These are phyloP conservation scores for Danio aesculapii DNA, from an alignment of 2,797 vertebrate species.

Conservation along the genomic window DNA sequence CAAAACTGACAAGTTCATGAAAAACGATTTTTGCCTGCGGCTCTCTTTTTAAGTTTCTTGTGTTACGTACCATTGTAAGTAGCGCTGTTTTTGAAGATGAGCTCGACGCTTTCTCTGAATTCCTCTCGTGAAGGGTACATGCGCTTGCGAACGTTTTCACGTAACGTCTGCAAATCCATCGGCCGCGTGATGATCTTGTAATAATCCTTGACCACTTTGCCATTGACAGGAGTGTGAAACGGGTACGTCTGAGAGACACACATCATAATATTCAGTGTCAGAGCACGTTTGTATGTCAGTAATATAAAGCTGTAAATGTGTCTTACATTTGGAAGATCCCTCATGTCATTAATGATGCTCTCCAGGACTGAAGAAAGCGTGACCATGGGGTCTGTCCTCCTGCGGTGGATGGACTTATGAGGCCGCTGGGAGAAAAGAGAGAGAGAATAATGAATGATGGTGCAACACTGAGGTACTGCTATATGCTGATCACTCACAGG, in stretches of 20 bases:
- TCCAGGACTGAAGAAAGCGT: conserved; percentile 96
- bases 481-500: not conserved
- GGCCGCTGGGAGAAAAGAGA: conserved; percentile 82
- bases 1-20: too few species aligned
- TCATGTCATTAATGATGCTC: conserved; percentile 96
- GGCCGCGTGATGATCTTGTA: conserved; percentile 98
- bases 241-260: conserved; percentile 87
- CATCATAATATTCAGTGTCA: not conserved
- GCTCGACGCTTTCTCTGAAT: conserved; percentile 93
- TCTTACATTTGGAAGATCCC: conserved; percentile 93
- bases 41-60: too few species aligned
- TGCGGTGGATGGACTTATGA: conserved; percentile 96
- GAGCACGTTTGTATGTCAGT: not conserved
- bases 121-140: conserved; percentile 96
- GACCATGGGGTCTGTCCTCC: conserved; percentile 98
- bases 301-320: not conserved
- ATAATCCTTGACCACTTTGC: conserved; percentile 97
- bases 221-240: conserved; percentile 96
- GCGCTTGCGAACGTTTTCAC: conserved; percentile 95
- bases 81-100: conserved; percentile 95
- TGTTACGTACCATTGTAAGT: conserved; percentile 89
- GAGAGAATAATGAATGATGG: not conserved
- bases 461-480: not conserved
- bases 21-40: too few species aligned
- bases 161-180: conserved; percentile 96